These are phyloP conservation scores for Cromileptes altivelis DNA, from an alignment of 2,113 vertebrate genomes.

Conservation along the genomic window DNA sequence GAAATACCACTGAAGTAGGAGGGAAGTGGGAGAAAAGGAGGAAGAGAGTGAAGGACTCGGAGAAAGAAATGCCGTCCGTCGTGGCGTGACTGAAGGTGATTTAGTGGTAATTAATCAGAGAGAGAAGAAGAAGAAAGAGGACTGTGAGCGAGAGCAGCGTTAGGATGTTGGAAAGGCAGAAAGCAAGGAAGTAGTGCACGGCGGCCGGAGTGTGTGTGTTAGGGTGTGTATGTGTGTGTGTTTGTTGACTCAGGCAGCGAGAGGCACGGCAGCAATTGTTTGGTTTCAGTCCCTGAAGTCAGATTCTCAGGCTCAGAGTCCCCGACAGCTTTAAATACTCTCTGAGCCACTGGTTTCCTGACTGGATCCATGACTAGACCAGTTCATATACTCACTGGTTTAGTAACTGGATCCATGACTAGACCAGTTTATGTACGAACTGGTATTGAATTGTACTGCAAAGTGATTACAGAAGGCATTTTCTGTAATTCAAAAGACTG, in stretches of 20 bases:
- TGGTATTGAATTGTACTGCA: no score
- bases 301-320: conserved; percentile 40
- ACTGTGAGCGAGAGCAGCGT: background rate
- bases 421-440: background rate
- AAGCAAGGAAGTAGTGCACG: conserved; percentile 44
- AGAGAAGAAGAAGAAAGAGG: conserved; percentile 6
- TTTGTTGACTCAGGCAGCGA: conserved; percentile 49
- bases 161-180: conserved; percentile 27
- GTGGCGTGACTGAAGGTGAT: conserved; percentile 51
- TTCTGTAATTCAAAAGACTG: no score
- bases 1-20: conserved; percentile 45
- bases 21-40: conserved; percentile 67
- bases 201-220: conserved; percentile 40
- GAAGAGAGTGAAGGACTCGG: conserved; percentile 47
- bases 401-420: no score
- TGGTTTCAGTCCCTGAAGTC: conserved; percentile 38
- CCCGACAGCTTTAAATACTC: conserved; percentile 14
- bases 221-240: conserved; percentile 25
- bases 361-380: background rate
- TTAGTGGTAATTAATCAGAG: conserved; percentile 59
- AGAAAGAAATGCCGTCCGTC: conserved; percentile 31
- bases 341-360: background rate
- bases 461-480: no score
- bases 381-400: background rate
- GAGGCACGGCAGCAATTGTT: conserved; percentile 36